Evolutionary conservation across 2,888 invertebrate genomes (phyloP).

Genomic region (Plemyria rubiginata): DNA sequence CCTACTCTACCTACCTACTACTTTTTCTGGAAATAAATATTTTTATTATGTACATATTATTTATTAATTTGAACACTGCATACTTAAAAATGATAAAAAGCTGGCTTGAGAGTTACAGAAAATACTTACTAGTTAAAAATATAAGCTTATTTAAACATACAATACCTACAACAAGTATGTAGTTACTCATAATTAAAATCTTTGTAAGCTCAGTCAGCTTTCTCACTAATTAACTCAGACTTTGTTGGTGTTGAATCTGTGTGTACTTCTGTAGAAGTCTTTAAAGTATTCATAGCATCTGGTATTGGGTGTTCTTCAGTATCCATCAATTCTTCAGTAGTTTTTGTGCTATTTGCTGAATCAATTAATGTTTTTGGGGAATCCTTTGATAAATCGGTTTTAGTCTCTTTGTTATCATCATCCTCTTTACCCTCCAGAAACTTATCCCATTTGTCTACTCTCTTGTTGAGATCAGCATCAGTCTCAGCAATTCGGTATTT

Average conservation of each 20-base stretch:
- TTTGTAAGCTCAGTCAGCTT: slow-evolving; percentile 8
- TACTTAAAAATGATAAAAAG: too few species aligned
- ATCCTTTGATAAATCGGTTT: slow-evolving; percentile 12
- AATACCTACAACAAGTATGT: neutral
- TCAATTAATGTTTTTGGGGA: slow-evolving; percentile 1
- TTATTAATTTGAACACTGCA: too few species aligned
- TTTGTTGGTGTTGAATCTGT: slow-evolving; percentile 1
- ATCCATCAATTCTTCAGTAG: neutral
- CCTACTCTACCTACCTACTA: too few species aligned
- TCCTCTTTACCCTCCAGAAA: slow-evolving; percentile 88
- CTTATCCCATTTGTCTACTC: slow-evolving; percentile 95
- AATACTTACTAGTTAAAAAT: too few species aligned
- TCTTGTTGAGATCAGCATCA: slow-evolving; percentile 91
- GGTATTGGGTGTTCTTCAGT: neutral
- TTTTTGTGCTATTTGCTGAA: slow-evolving; percentile 9
- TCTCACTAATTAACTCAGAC: neutral
- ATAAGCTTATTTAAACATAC: slow-evolving; percentile 5
- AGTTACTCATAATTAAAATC: neutral
- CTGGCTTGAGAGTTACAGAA: too few species aligned
- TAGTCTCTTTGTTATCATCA: slow-evolving; percentile 31
- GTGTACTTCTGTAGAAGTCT: neutral
- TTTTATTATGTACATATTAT: too few species aligned
- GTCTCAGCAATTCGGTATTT: slow-evolving; percentile 97
- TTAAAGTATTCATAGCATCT: slow-evolving; percentile 3
- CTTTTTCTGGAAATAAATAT: too few species aligned